phyloP scores from a whole-genome alignment of 2,113 vertebrate species.

The Apeltes quadracus region DNA sequence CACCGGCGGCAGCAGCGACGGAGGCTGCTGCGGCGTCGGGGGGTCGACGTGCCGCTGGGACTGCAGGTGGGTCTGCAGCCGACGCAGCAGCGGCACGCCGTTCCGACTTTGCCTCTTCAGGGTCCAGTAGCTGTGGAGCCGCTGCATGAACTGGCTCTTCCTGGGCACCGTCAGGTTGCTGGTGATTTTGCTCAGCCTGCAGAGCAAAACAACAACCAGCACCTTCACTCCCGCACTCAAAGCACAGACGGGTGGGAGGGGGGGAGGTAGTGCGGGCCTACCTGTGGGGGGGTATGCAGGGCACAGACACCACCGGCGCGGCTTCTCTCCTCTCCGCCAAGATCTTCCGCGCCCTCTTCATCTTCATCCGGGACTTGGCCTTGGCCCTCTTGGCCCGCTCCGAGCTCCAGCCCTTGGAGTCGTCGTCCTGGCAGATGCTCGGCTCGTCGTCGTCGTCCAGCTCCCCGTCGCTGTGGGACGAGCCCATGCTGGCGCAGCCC shows the following conservation, averaged over 20 bases:
- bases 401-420: constrained; percentile 95
- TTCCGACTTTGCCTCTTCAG: constrained; percentile 98
- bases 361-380: constrained; percentile 96
- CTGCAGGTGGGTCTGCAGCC: constrained; percentile 96
- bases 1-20: constrained; percentile 55
- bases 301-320: constrained; percentile 94
- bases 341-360: constrained; percentile 97
- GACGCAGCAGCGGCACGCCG: constrained; percentile 93
- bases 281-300: constrained; percentile 97
- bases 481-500: constrained; percentile 77
- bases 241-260: not conserved
- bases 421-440: constrained; percentile 90
- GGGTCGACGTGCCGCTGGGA: constrained; percentile 95
- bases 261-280: constrained; percentile 50
- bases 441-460: constrained; percentile 95
- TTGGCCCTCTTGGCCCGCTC: constrained; percentile 97
- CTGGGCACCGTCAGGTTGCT: constrained; percentile 94
- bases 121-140: constrained; percentile 98
- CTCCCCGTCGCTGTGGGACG: constrained; percentile 94
- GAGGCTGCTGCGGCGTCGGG: constrained; percentile 67
- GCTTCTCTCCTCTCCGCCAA: constrained; percentile 95
- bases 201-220: constrained; percentile 18
- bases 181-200: constrained; percentile 97
- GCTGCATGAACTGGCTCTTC: constrained; percentile 99
- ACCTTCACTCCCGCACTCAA: not conserved